Base-by-base conservation (phyloP, 2,888 invertebrate genomes). In the Tuberolachnus salignus region DNA sequence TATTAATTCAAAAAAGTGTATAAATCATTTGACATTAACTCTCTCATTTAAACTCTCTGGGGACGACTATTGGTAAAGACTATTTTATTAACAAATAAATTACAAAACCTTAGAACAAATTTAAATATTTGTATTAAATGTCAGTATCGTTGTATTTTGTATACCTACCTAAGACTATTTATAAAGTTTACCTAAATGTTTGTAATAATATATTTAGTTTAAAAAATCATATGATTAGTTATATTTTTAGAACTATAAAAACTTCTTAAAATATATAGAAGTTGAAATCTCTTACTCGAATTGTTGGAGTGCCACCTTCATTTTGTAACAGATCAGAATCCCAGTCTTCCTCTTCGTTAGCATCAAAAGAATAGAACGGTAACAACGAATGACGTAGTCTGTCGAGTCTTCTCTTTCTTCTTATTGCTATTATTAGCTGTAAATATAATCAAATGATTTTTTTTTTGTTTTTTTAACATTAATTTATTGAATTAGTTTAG, bases 291-390 rank as follows among this genome's bases (percentile, higher is more conserved):
- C 80, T 80, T 61, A 80, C 80, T 53, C 75, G 67, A 51, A 74
- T 80, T 3, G 66, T 63, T 80, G 69, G 59, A 59, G 57, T 61
- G 59, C 78, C 59, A 11, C 49, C 49, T 69, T 78, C 78, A 4
- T 86, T 86, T 81, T 87, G 88, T 44, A 91, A 85, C 66, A 89
- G 84, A 83, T 89, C 89, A 10, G 89, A 88, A 84, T 91, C 91
- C 91, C 91, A 91, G 83, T 90, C 90, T 83, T 90, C 90, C 82
- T 89, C 89, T 83, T 90, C 90, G n/a, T 89, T 88, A 34, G 89
- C 88, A 83, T 91, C 91, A 85, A 91, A 91, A 82, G 89, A 90
- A 84, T 91, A 91, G 83, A 91, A 85, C 19, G 89, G 90, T 87
- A 91, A 89, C 61, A 91, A 85, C 83, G 89, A 89, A 83, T 90